Percentiles rank a stretch among this genome's conserved stretches.
phyloP scores from a whole-genome alignment of 64 coral and sea anemone species.

The Montipora capricornis region DNA sequence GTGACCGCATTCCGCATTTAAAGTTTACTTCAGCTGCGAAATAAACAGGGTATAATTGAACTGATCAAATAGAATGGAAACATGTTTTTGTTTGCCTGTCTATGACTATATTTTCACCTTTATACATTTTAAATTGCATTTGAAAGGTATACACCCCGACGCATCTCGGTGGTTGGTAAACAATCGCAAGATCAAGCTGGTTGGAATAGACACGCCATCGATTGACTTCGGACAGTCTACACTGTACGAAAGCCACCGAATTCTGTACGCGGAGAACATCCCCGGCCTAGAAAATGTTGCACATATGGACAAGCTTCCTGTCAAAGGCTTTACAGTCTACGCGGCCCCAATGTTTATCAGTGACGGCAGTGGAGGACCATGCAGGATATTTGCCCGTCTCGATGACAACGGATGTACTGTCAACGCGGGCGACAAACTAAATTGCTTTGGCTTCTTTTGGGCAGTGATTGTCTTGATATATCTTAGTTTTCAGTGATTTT shows the following conservation, averaged over 20 bases:
- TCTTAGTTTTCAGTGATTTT: too few species aligned
- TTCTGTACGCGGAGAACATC: conserved; percentile 54
- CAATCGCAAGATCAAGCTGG: conserved; percentile 63
- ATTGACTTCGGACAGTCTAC: conserved; percentile 70
- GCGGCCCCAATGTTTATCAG: conserved; percentile 74
- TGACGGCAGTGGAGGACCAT: conserved; percentile 72
- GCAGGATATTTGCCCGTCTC: conserved; percentile 63
- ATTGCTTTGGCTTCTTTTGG: neutral
- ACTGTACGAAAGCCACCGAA: conserved; percentile 45
- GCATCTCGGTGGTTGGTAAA: conserved; percentile 60
- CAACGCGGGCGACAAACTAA: neutral
- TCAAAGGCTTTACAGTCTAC: conserved; percentile 72
- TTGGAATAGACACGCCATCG: conserved; percentile 72
- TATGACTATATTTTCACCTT: neutral
- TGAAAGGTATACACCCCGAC: conserved; percentile 54
- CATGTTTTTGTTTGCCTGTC: too few species aligned
- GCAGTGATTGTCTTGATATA: neutral
- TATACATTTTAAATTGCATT: neutral
- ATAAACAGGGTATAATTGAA: too few species aligned
- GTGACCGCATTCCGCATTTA: too few species aligned
- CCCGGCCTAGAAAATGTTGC: conserved; percentile 84
- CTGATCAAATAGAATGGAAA: too few species aligned
- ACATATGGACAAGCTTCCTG: conserved; percentile 69
- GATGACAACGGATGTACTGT: neutral
- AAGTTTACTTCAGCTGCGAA: too few species aligned